Base-by-base conservation (phyloP, 2,888 invertebrate genomes). In the Campoletis raptor region DNA sequence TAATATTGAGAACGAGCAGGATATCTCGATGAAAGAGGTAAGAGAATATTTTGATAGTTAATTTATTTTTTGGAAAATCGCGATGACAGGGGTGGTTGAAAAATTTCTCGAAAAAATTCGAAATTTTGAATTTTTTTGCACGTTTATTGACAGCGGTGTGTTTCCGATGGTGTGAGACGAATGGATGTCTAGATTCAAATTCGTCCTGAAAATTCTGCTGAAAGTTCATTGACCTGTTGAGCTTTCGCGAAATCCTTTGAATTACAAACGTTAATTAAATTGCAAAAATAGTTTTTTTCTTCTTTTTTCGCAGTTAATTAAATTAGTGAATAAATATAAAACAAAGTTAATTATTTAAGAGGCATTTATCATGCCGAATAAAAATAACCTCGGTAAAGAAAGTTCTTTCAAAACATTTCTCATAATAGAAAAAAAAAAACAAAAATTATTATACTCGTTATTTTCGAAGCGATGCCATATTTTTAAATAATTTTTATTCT, bases 21-120 rank as follows among this genome's bases (percentile, higher is more conserved):
- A 85, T 78, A 78, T 74, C 52, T 37, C 78, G 73, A 73, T 37
- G 78, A 36, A 21, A 77, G 78, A 81, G 81, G 78, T 81, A 52
- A 66, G 77, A 1, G 2, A 8, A 36, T 0, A 40, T 30, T 15
- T n/a, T 10, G 30, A 15, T 15, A 12, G 12, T 24, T 61, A 6
- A 61, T 15, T 61, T n/a, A 5, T 48, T 48, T 6, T 30, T 15
- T n/a, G n/a, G n/a, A n/a, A n/a, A n/a, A 24, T 21, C 24, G 1
- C n/a, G 37, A 48, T 52, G 1, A 24, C 1, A 9, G n/a, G n/a
- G 4, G 15, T 37, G 15, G 9, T 2, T 9, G 8, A 8, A 48
- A 48, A 4, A 48, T 48, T 70, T 48, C 15, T 42, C n/a, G 15
- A 45, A 48, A 21, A 15, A 5, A 1, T 15, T 2, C 8, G 24